phyloP scores from a whole-genome alignment of 2,113 vertebrate species.

The Otocyon megalotis region DNA sequence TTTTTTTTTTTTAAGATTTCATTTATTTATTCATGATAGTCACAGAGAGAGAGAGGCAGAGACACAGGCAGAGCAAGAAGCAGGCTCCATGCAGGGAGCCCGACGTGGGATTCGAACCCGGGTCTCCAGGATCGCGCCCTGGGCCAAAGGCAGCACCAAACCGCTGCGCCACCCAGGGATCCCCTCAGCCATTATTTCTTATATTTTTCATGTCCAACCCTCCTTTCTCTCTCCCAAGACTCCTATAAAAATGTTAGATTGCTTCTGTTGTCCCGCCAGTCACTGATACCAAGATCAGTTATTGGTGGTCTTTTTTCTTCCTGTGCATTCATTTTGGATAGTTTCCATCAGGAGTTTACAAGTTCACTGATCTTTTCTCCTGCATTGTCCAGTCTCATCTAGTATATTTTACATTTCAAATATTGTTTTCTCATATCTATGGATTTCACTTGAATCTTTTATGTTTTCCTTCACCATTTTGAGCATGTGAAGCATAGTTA shows the following conservation, averaged over 20 bases:
- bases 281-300: neutral
- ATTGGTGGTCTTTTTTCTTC: neutral
- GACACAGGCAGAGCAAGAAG: too few species aligned
- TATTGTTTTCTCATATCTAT: conserved; percentile 8
- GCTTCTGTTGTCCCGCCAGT: neutral
- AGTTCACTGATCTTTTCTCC: neutral
- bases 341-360: neutral
- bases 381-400: neutral
- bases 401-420: conserved; percentile 31
- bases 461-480: neutral
- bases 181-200: neutral
- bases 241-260: neutral
- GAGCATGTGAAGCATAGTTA: neutral
- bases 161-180: too few species aligned
- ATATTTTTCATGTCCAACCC: neutral
- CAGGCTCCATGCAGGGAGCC: too few species aligned
- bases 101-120: too few species aligned
- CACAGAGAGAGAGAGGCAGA: too few species aligned
- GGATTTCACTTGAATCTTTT: conserved; percentile 19
- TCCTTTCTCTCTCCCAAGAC: neutral
- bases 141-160: too few species aligned
- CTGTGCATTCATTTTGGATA: neutral
- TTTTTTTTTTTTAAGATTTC: too few species aligned
- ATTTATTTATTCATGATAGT: too few species aligned
- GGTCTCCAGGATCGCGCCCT: too few species aligned